These are phyloP conservation scores for Andrena camellia DNA, from an alignment of 2,888 invertebrate genomes.

Conservation along the genomic window DNA sequence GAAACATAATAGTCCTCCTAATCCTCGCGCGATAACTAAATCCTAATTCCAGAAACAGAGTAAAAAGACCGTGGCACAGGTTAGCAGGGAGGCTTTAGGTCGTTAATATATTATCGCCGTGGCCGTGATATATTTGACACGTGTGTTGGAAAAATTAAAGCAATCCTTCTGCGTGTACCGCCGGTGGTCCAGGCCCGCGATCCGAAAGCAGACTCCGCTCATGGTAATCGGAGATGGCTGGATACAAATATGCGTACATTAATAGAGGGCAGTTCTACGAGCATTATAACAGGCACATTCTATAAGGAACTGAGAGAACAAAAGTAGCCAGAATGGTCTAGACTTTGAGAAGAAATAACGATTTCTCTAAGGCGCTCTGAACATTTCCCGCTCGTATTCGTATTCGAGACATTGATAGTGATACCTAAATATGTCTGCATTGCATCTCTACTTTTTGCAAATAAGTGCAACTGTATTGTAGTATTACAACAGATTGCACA, in stretches of 20 bases:
- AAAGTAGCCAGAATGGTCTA: conserved; percentile 26
- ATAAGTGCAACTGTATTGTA: background rate
- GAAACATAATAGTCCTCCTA: conserved; percentile 4
- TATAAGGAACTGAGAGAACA: conserved; percentile 39
- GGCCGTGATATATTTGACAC: conserved; percentile 81
- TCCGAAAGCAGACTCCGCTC: conserved; percentile 61
- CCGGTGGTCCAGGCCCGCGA: conserved; percentile 79
- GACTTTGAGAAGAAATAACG: background rate
- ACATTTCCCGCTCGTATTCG: background rate
- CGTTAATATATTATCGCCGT: conserved; percentile 80
- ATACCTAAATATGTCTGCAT: background rate
- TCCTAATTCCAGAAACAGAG: conserved; percentile 29
- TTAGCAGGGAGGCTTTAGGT: conserved; percentile 36
- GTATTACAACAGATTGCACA: background rate
- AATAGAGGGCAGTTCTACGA: conserved; percentile 73
- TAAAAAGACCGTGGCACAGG: conserved; percentile 12
- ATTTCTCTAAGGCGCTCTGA: background rate
- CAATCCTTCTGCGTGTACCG: conserved; percentile 79
- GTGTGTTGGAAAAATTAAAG: conserved; percentile 84
- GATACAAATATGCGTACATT: conserved; percentile 84
- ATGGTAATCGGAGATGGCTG: conserved; percentile 83
- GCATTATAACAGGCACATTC: conserved; percentile 40
- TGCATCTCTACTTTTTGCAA: background rate
- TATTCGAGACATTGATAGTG: too few species aligned
- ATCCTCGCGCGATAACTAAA: conserved; percentile 14